These are phyloP conservation scores for Spea multiplicata DNA, from an alignment of 2,113 vertebrate genomes.

Conservation along the genomic window DNA sequence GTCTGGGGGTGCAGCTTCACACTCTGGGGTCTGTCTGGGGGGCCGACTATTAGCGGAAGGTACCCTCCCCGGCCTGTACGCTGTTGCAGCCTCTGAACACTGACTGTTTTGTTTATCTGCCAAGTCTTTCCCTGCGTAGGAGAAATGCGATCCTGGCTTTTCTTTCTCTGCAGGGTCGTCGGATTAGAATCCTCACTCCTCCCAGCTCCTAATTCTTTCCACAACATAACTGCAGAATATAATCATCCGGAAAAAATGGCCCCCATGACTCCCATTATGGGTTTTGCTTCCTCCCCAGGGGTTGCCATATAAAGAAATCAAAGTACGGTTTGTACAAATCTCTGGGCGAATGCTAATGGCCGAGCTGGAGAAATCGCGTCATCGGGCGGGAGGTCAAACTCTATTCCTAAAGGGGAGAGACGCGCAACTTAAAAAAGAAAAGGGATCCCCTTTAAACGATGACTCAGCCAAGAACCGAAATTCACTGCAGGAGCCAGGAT, in stretches of 20 bases:
- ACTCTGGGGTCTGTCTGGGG: too few species aligned
- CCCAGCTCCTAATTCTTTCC: slow-evolving; percentile 41
- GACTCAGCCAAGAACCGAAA: too few species aligned
- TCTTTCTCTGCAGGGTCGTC: slow-evolving; percentile 21
- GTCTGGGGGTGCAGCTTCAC: too few species aligned
- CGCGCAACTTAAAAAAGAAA: too few species aligned
- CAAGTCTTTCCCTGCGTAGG: slow-evolving; percentile 41
- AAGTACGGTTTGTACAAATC: not conserved
- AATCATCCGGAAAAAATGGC: not conserved
- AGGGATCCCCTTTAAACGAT: too few species aligned
- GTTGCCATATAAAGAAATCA: slow-evolving; percentile 27
- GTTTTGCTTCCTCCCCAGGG: slow-evolving; percentile 7
- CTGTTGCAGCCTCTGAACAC: not conserved
- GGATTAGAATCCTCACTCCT: slow-evolving; percentile 12
- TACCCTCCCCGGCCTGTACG: too few species aligned
- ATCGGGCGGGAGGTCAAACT: too few species aligned
- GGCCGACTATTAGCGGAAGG: too few species aligned
- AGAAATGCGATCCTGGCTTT: slow-evolving; percentile 33
- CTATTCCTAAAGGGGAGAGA: too few species aligned
- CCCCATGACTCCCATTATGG: slow-evolving; percentile 34
- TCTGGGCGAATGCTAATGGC: too few species aligned
- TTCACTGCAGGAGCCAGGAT: too few species aligned
- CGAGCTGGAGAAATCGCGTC: too few species aligned
- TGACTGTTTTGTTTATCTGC: slow-evolving; percentile 36
- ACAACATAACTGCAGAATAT: slow-evolving; percentile 27